Evolutionary conservation across 2,797 vertebrate species (phyloP).

Genomic region (Chelonia mydas): DNA sequence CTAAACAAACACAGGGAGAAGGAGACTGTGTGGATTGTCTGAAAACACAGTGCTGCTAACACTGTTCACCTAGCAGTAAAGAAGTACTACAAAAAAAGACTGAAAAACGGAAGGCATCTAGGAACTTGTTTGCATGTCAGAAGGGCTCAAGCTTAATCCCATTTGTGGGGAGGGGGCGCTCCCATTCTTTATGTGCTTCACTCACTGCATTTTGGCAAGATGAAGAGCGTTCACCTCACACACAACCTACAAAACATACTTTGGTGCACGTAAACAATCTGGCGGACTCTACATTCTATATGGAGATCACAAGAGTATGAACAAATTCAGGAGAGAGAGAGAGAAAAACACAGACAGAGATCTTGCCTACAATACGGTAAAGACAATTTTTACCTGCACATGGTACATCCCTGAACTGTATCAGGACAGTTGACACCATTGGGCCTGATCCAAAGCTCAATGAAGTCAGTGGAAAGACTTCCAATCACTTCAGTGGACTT

Average conservation of each 20-base stretch:
- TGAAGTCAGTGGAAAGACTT: background rate
- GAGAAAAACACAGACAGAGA: background rate
- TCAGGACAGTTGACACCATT: background rate
- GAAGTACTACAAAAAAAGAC: background rate
- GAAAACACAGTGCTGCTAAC: background rate
- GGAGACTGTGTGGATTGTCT: background rate
- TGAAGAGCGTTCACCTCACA: background rate
- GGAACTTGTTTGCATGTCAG: background rate
- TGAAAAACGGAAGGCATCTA: background rate
- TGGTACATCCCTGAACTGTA: background rate
- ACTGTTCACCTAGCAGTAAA: background rate
- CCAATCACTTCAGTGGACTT: background rate
- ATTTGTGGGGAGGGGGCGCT: background rate
- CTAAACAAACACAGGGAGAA: constrained; percentile 24
- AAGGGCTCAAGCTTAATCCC: background rate
- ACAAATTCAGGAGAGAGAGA: background rate
- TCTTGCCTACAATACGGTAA: background rate
- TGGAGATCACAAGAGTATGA: background rate
- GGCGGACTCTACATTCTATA: background rate
- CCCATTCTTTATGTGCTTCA: background rate
- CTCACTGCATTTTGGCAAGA: background rate
- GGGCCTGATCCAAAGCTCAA: background rate
- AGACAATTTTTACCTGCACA: background rate
- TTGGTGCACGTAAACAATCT: background rate
- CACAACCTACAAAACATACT: background rate